A percentile compares a stretch with the other conserved stretches of the same genome.
Conservation (phyloP, 1,140 invertebrate genomes). For the Hormaphis cornu region DNA sequence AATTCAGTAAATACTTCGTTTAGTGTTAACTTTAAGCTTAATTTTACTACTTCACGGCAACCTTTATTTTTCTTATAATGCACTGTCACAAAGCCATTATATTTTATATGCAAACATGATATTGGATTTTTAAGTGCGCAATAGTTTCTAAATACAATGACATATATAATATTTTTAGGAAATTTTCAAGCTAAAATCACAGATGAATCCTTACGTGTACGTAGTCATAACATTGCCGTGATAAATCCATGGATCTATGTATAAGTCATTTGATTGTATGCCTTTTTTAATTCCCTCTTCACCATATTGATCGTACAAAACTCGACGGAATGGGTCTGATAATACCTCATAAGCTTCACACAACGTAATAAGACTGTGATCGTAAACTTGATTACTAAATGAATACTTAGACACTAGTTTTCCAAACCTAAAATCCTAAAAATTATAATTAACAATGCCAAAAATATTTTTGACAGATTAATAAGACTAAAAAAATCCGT, state of each 20-base stretch:
- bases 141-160: not conserved
- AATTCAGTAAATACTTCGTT: not conserved
- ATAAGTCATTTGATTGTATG: constrained; percentile 42
- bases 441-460: not conserved
- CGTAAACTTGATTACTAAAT: not conserved
- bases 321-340: constrained; percentile 55
- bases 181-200: not conserved
- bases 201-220: constrained; percentile 54
- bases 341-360: constrained; percentile 75
- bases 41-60: constrained; percentile 41
- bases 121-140: not conserved
- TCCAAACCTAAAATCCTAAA: constrained; percentile 7
- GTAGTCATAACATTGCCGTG: constrained; percentile 61
- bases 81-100: not conserved
- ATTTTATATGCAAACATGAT: not conserved
- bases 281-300: constrained; percentile 76
- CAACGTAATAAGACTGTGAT: constrained; percentile 38
- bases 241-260: constrained; percentile 64
- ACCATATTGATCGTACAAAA: constrained; percentile 84
- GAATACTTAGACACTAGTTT: not conserved
- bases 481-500: too few relatives aligned
- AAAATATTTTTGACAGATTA: not conserved
- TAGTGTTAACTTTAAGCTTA: not conserved
- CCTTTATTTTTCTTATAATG: not conserved
- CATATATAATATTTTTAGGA: not conserved